phyloP scores from a whole-genome alignment of 64 coral and sea anemone species.

The Actinia tenebrosa region DNA sequence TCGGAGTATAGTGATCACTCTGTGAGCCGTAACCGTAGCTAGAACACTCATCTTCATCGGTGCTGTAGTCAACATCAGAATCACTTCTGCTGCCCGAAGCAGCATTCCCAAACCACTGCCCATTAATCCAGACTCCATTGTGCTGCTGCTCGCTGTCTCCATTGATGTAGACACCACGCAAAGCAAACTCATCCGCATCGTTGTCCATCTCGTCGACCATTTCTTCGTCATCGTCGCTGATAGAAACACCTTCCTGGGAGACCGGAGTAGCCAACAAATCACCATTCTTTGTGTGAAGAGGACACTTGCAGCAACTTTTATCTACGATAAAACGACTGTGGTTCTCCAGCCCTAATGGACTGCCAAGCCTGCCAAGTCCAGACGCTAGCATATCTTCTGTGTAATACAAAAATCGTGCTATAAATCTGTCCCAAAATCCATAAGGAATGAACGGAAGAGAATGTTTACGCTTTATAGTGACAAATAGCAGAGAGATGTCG shows the following conservation, averaged over 20 bases:
- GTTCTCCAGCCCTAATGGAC: neutral
- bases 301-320: constrained; percentile 46
- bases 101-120: constrained; percentile 6
- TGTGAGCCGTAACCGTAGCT: neutral
- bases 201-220: neutral
- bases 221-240: neutral
- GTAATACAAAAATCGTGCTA: constrained; percentile 79
- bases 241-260: neutral
- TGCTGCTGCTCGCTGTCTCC: neutral
- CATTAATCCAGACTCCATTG: constrained; percentile 8
- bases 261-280: neutral
- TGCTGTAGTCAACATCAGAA: constrained; percentile 33
- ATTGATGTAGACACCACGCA: neutral
- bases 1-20: neutral
- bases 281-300: neutral
- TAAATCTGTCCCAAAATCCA: constrained; percentile 91
- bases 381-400: constrained; percentile 73
- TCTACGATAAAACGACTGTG: constrained; percentile 40
- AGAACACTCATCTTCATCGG: constrained; percentile 20
- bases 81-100: neutral
- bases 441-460: constrained; percentile 69
- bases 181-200: neutral
- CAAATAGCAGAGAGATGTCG: constrained; percentile 47
- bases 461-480: constrained; percentile 73
- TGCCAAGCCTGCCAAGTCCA: constrained; percentile 17